Percentiles rank a stretch among this genome's conserved stretches.
These are phyloP conservation scores for Trichonephila clavipes DNA, from an alignment of 1,140 invertebrate genomes.

Conservation along the genomic window DNA sequence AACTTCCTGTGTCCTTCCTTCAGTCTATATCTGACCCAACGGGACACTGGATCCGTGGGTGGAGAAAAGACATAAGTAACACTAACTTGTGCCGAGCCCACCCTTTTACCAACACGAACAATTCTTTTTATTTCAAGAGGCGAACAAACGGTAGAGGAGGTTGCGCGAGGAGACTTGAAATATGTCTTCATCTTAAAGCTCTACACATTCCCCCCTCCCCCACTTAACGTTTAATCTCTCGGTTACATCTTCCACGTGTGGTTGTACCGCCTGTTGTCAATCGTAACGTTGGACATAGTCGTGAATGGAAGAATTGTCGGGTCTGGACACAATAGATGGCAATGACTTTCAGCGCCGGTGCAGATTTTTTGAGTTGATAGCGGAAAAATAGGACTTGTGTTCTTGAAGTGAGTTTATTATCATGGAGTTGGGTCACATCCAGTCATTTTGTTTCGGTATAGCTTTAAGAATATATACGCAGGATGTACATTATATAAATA, in stretches of 20 bases:
- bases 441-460: too few relatives aligned
- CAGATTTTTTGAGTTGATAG: neutral
- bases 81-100: neutral
- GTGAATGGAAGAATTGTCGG: neutral
- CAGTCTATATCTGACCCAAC: neutral
- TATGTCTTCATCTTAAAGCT: slow-evolving; percentile 12
- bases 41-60: neutral
- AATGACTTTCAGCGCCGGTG: neutral
- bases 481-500: too few relatives aligned
- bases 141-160: neutral
- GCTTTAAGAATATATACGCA: too few relatives aligned
- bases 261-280: neutral
- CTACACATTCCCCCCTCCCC: too few relatives aligned
- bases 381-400: neutral
- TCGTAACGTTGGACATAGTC: neutral
- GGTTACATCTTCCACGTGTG: neutral
- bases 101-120: neutral
- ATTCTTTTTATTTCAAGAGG: neutral
- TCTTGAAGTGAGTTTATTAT: neutral
- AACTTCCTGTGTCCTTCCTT: slow-evolving; percentile 5
- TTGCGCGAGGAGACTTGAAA: slow-evolving; percentile 1
- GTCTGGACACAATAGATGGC: neutral
- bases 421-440: neutral
- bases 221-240: neutral
- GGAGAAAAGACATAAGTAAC: slow-evolving; percentile 18